A percentile compares a stretch with the other conserved stretches of the same genome.
These are phyloP conservation scores for Astreopora myriophthalma DNA, from an alignment of 64 coral and sea anemone genomes.

Conservation along the genomic window DNA sequence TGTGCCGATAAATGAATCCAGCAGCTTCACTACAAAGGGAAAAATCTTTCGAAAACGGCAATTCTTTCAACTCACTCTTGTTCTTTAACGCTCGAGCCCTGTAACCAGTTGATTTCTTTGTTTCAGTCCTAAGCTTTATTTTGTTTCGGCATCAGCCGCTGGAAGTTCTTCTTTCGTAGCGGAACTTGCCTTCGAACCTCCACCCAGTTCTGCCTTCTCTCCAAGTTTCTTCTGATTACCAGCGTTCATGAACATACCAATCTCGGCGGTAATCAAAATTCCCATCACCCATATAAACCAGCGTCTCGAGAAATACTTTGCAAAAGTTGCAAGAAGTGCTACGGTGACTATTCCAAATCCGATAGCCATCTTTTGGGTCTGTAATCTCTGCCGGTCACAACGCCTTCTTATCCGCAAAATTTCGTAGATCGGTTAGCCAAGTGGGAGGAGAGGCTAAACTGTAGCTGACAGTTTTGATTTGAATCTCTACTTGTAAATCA, in stretches of 20 bases:
- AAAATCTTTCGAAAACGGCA: too few relatives aligned
- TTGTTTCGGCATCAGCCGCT: background rate
- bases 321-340: background rate
- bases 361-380: background rate
- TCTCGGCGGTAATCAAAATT: background rate
- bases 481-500: too few relatives aligned
- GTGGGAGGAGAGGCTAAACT: background rate
- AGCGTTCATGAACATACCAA: conserved; percentile 18
- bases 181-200: background rate
- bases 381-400: too few relatives aligned
- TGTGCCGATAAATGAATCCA: too few relatives aligned
- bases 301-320: conserved; percentile 7
- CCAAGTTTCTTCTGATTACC: background rate
- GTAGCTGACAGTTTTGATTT: too few relatives aligned
- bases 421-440: too few relatives aligned
- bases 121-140: background rate
- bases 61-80: too few relatives aligned
- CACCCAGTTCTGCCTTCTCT: background rate
- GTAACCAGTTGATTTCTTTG: background rate
- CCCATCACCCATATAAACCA: conserved; percentile 24
- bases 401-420: too few relatives aligned
- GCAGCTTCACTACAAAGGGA: too few relatives aligned
- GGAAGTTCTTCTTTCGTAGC: background rate
- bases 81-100: background rate
- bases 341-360: conserved; percentile 10